These are phyloP conservation scores for Amblyjoppa fuscipennis DNA, from an alignment of 2,888 invertebrate species.

Conservation along the genomic window DNA sequence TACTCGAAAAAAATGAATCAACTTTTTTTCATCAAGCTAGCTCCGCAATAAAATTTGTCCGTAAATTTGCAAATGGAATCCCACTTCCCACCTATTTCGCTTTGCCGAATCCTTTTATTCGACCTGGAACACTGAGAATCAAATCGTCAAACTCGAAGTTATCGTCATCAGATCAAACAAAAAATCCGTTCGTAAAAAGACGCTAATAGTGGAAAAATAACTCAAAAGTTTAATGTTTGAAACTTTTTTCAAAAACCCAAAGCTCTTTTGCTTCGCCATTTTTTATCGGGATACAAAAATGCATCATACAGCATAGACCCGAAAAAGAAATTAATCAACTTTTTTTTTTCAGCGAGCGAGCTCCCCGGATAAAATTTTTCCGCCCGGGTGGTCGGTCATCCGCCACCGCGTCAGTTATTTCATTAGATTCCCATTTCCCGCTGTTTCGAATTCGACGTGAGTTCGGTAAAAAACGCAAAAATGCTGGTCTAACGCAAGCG, in stretches of 20 bases:
- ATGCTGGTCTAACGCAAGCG: conserved; percentile 50
- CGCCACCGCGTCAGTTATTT: conserved; percentile 1
- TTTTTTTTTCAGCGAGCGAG: neutral
- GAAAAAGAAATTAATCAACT: neutral
- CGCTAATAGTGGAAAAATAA: neutral
- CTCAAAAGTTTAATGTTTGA: neutral
- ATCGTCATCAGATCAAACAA: neutral
- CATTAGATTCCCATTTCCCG: conserved; percentile 12
- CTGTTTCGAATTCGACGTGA: conserved; percentile 56
- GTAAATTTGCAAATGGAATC: conserved; percentile 70
- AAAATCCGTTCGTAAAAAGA: neutral
- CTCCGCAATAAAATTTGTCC: neutral
- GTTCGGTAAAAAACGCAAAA: conserved; percentile 4
- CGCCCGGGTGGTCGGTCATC: neutral
- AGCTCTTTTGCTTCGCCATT: neutral
- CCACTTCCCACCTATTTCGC: conserved; percentile 74
- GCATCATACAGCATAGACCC: neutral
- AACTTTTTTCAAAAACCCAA: neutral
- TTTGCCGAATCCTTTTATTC: conserved; percentile 66
- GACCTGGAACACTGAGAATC: neutral
- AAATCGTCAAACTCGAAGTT: neutral
- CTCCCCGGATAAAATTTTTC: neutral
- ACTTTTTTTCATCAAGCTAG: neutral
- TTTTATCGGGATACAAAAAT: too few species aligned
- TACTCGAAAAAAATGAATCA: neutral